A percentile compares a stretch with the other conserved stretches of the same genome.
Conservation (phyloP, 2,113 vertebrate species). For the Trematocara unimaculatum region DNA sequence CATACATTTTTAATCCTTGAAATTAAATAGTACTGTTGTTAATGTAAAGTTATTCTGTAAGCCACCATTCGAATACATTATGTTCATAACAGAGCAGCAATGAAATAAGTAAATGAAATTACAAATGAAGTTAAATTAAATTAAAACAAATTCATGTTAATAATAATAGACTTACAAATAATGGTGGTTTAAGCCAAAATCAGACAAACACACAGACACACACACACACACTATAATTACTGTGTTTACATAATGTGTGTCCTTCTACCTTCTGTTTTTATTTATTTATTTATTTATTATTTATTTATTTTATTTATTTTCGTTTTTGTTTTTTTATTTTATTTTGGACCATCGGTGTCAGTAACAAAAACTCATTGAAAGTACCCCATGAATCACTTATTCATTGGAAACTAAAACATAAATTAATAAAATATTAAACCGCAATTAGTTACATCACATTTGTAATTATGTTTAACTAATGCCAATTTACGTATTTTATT, state of each 20-base stretch:
- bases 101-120: background rate
- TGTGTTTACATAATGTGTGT: background rate
- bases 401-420: background rate
- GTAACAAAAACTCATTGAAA: background rate
- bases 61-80: background rate
- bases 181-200: background rate
- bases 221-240: background rate
- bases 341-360: background rate
- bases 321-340: background rate
- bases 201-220: background rate
- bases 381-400: background rate
- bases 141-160: background rate
- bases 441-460: background rate
- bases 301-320: background rate
- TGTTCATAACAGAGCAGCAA: background rate
- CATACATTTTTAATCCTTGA: background rate
- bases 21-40: background rate
- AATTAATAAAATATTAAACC: background rate
- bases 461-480: background rate
- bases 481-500: background rate
- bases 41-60: background rate
- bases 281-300: background rate
- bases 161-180: background rate
- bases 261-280: background rate
- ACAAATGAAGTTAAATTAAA: background rate